phyloP scores from a whole-genome alignment of 2,113 vertebrate genomes.

The Sisor rabdophorus region DNA sequence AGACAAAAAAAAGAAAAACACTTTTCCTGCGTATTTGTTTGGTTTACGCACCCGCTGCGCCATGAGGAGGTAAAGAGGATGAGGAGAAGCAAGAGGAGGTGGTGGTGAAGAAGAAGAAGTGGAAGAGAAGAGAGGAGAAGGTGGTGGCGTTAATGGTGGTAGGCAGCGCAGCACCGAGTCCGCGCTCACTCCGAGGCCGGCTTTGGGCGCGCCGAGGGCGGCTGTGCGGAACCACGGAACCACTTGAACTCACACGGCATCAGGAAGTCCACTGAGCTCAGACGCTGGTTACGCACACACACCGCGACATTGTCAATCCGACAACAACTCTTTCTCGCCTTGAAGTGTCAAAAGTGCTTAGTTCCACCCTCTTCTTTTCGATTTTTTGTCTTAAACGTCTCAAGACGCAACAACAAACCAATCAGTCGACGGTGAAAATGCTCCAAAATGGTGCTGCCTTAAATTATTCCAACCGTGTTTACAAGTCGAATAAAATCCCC shows the following conservation, averaged over 20 bases:
- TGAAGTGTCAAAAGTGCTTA: slow-evolving; percentile 10
- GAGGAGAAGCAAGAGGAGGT: background rate
- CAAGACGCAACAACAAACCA: slow-evolving; percentile 16
- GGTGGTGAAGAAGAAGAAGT: background rate
- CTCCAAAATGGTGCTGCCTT: background rate
- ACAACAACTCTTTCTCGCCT: slow-evolving; percentile 7
- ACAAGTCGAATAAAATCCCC: slow-evolving; percentile 21
- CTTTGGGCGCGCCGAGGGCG: slow-evolving; percentile 45
- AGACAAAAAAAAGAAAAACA: background rate
- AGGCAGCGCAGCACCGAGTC: slow-evolving; percentile 51
- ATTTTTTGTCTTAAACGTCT: background rate
- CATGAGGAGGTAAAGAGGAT: slow-evolving; percentile 74
- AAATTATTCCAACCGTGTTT: background rate
- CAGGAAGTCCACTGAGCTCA: slow-evolving; percentile 17
- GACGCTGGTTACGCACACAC: slow-evolving; percentile 7
- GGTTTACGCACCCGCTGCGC: slow-evolving; percentile 92
- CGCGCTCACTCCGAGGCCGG: slow-evolving; percentile 80
- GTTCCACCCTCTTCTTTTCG: background rate
- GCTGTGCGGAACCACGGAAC: slow-evolving; percentile 51
- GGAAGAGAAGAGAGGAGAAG: background rate
- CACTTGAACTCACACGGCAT: slow-evolving; percentile 67
- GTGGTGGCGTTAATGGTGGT: background rate
- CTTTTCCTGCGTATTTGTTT: slow-evolving; percentile 56
- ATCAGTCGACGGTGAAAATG: slow-evolving; percentile 8
- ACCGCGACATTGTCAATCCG: slow-evolving; percentile 32